Evolutionary conservation across 2,113 vertebrate genomes (phyloP).

Genomic region (Deroptyus accipitrinus): DNA sequence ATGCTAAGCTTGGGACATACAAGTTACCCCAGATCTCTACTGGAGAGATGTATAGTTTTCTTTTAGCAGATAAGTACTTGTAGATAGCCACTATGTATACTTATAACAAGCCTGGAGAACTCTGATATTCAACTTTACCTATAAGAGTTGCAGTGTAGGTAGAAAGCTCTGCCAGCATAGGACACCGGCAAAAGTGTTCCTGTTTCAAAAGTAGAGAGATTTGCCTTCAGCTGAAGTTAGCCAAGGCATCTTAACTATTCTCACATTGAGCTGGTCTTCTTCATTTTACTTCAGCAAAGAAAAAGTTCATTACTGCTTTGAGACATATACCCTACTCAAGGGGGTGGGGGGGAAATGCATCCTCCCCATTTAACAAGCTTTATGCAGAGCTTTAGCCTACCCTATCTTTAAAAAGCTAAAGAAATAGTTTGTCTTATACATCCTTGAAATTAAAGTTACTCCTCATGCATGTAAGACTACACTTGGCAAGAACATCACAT

Average conservation of each 20-base stretch:
- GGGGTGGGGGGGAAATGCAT: background rate
- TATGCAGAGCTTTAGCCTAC: background rate
- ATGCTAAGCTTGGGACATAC: background rate
- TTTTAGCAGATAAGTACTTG: background rate
- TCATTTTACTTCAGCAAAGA: background rate
- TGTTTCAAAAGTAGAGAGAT: background rate
- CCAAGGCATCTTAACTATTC: background rate
- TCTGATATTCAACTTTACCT: background rate
- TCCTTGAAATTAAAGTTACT: background rate
- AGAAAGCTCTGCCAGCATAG: background rate
- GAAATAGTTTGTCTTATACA: background rate
- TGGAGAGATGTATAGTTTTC: background rate
- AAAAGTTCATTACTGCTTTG: background rate
- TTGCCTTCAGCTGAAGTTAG: background rate
- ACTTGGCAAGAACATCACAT: background rate
- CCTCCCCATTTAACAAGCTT: background rate
- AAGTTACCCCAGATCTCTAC: background rate
- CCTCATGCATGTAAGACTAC: background rate
- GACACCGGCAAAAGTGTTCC: background rate
- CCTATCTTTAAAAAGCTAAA: background rate
- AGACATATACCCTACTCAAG: background rate
- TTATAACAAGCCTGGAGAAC: background rate
- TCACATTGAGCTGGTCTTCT: background rate
- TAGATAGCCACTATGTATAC: background rate
- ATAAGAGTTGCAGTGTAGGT: rapidly evolving